A percentile compares a stretch with the other conserved stretches of the same genome.
Evolutionary conservation across 2,888 invertebrate species (phyloP).

Genomic region (Nomada lathburiana): DNA sequence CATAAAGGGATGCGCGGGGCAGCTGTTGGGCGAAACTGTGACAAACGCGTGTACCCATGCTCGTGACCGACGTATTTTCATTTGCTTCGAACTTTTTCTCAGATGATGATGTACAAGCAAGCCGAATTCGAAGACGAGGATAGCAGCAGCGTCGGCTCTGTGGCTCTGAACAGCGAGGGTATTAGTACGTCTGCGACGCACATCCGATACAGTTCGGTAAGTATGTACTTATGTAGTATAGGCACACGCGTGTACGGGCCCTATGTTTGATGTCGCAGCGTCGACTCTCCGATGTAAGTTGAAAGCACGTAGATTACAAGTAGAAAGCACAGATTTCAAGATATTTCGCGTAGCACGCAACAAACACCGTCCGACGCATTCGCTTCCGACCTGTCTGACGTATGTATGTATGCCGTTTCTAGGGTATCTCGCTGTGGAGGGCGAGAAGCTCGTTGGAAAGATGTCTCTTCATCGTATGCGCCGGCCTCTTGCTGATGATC

Average conservation of each 20-base stretch:
- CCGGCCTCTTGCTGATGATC: constrained; percentile 86
- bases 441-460: constrained; percentile 90
- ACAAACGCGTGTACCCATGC: neutral
- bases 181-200: constrained; percentile 92
- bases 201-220: constrained; percentile 92
- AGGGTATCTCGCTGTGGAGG: constrained; percentile 92
- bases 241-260: too few relatives aligned
- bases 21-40: too few relatives aligned
- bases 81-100: neutral
- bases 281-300: too few relatives aligned
- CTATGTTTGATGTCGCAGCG: too few relatives aligned
- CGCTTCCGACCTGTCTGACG: neutral
- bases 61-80: neutral
- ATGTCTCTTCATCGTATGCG: constrained; percentile 87
- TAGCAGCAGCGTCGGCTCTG: constrained; percentile 92
- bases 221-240: neutral
- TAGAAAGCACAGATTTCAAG: neutral
- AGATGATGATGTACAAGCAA: constrained; percentile 96
- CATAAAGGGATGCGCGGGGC: too few relatives aligned
- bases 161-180: constrained; percentile 91
- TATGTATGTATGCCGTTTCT: constrained; percentile 56
- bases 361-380: too few relatives aligned
- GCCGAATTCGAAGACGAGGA: constrained; percentile 94
- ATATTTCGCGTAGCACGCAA: neutral
- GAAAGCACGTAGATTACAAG: neutral